Base-by-base conservation (phyloP, 2,113 vertebrate genomes). In the Choloepus hoffmanni region DNA sequence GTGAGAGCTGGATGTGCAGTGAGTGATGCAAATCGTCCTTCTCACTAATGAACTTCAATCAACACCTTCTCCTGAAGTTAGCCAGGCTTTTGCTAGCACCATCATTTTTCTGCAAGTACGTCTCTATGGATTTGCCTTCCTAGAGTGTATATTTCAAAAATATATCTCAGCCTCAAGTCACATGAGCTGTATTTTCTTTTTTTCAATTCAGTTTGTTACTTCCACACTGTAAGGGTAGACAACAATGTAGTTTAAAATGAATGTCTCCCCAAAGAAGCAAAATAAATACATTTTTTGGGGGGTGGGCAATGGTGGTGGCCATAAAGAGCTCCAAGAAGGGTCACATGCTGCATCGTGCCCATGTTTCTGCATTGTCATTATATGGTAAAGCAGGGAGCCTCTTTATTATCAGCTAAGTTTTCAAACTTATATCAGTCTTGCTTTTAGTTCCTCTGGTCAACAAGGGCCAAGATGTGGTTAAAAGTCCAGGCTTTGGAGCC, bases 141-240 rank as follows among this genome's bases (percentile, higher is more conserved):
- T 40, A 33, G 63, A 96, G 94, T 63, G 19, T 19, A 8, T 33
- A 58, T 60, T 82, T 72, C 50, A 89, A 77, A 92, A 93, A 63
- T 86, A 50, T 33, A 87, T 60, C 84, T 93, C 26, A 81, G 89
- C 68, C 30, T 23, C 50, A 55, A 86, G 86, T 86, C 83, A 89
- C 36, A 26, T 18, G 18, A 26, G 68, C 85, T 77, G n/a, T 43
- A 30, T 53, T 76, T 94, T 88, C 36, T 87, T 70, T 70, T 48
- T 55, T n/a, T 48, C 84, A 30, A 33, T 92, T 89, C 76, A 23
- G 78, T 79, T 87, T 96, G 87, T 94, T 76, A 91, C 84, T 94
- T 93, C 58, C 72, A 92, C n/a, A 89, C 36, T 53, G 7, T 28
- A 67, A 55, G 78, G 84, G 50, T 74, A 95, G 68, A 77, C 90